Percentiles rank a stretch among this genome's conserved stretches.
Conservation (phyloP, 37 sponge, comb jelly and placozoan genomes). For the Chondrilla cf. caribensis region DNA sequence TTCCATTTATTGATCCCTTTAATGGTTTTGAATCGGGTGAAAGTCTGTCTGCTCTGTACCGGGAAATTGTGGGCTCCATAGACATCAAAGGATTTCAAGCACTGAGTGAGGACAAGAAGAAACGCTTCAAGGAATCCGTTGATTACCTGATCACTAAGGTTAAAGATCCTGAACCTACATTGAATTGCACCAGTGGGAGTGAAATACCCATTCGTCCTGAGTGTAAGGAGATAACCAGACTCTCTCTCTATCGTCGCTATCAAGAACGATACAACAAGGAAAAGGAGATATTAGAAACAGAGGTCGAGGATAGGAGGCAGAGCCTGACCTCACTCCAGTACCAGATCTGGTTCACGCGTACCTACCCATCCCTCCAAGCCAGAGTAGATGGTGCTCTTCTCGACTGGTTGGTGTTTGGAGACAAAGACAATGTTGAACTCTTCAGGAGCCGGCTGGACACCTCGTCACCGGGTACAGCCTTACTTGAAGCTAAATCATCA, state of each 20-base stretch:
- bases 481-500: slow-evolving; percentile 18
- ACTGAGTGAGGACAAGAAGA: background rate
- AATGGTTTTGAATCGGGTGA: slow-evolving; percentile 42
- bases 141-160: slow-evolving; percentile 1
- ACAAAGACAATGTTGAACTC: slow-evolving; percentile 26
- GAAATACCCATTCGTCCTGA: too few species aligned
- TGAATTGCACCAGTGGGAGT: too few species aligned
- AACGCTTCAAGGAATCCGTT: background rate
- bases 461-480: background rate
- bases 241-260: slow-evolving; percentile 33
- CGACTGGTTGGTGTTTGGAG: slow-evolving; percentile 32
- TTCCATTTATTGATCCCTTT: slow-evolving; percentile 36
- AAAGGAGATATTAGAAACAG: background rate
- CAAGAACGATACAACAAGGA: slow-evolving; percentile 23
- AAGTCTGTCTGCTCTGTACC: slow-evolving; percentile 39
- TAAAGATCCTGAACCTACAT: slow-evolving; percentile 18
- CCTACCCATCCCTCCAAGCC: background rate
- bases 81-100: slow-evolving; percentile 21
- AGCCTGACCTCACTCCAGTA: background rate
- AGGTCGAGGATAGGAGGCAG: background rate
- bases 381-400: slow-evolving; percentile 6
- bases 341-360: slow-evolving; percentile 16
- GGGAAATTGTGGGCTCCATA: slow-evolving; percentile 23
- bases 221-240: background rate
- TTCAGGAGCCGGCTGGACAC: background rate